A percentile compares a stretch with the other conserved stretches of the same genome.
Evolutionary conservation across 1,140 invertebrate genomes (phyloP).

Genomic region (Samia ricini): DNA sequence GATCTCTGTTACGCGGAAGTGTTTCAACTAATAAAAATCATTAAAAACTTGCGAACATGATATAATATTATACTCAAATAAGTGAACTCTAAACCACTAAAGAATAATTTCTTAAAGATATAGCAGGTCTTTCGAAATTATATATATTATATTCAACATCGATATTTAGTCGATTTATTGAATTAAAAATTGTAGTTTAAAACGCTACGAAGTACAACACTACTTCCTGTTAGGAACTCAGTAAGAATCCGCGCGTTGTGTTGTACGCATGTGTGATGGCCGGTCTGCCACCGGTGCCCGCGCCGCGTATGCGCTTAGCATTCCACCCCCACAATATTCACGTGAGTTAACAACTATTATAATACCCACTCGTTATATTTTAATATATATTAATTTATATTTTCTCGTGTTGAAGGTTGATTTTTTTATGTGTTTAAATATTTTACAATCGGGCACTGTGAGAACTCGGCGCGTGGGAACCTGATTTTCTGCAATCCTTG

Average conservation of each 20-base stretch:
- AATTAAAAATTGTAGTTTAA: no score
- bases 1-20: no score
- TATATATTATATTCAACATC: no score
- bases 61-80: no score
- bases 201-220: neutral
- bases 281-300: slow-evolving; percentile 40
- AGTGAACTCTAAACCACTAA: no score
- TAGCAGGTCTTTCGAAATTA: no score
- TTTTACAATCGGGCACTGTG: neutral
- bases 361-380: neutral
- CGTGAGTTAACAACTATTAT: slow-evolving; percentile 39
- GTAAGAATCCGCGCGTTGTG: slow-evolving; percentile 24
- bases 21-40: no score
- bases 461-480: slow-evolving; percentile 45
- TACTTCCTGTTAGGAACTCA: slow-evolving; percentile 6
- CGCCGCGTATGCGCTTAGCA: slow-evolving; percentile 56
- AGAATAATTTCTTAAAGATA: no score
- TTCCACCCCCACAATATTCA: slow-evolving; percentile 67
- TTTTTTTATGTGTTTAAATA: slow-evolving; percentile 2
- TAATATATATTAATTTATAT: neutral
- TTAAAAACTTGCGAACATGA: no score
- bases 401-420: neutral
- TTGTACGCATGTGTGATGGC: slow-evolving; percentile 49
- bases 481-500: slow-evolving; percentile 62
- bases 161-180: no score